Conservation (phyloP, 1,140 invertebrate species). For the Anoplophora glabripennis region DNA sequence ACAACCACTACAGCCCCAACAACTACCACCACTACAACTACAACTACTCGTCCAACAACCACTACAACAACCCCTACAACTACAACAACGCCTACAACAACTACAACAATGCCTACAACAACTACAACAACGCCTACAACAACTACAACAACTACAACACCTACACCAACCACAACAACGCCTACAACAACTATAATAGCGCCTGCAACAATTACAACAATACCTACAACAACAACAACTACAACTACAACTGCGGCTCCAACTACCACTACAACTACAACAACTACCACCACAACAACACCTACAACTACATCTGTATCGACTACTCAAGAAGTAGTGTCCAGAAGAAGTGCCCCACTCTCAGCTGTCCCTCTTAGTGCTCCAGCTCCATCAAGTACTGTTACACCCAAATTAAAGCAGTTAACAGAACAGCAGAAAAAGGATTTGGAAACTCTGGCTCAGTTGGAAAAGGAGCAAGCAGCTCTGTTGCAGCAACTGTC, state of each 20-base stretch:
- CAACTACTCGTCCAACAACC: slow-evolving; percentile 17
- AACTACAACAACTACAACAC: slow-evolving; percentile 12
- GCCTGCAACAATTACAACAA: slow-evolving; percentile 16
- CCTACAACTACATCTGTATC: slow-evolving; percentile 21
- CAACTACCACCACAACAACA: slow-evolving; percentile 12
- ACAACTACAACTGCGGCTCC: slow-evolving; percentile 21
- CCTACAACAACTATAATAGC: slow-evolving; percentile 10
- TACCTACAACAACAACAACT: slow-evolving; percentile 12
- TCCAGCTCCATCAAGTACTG: slow-evolving; percentile 12
- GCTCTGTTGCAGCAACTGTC: slow-evolving; percentile 44
- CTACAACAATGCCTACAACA: slow-evolving; percentile 5
- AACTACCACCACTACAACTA: slow-evolving; percentile 5
- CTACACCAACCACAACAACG: slow-evolving; percentile 4
- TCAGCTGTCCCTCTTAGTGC: slow-evolving; percentile 9
- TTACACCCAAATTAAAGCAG: slow-evolving; percentile 26
- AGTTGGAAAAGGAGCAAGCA: slow-evolving; percentile 44
- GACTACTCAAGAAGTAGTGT: slow-evolving; percentile 3
- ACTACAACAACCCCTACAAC: slow-evolving; percentile 16
- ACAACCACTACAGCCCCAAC: slow-evolving; percentile 1
- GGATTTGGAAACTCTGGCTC: slow-evolving; percentile 41
- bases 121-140: slow-evolving; percentile 15
- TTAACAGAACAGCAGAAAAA: slow-evolving; percentile 43
- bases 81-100: slow-evolving; percentile 16
- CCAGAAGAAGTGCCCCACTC: too few relatives aligned
- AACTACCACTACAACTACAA: slow-evolving; percentile 13